Conservation (phyloP, 2,888 invertebrate species). For the Orthosia cruda region DNA sequence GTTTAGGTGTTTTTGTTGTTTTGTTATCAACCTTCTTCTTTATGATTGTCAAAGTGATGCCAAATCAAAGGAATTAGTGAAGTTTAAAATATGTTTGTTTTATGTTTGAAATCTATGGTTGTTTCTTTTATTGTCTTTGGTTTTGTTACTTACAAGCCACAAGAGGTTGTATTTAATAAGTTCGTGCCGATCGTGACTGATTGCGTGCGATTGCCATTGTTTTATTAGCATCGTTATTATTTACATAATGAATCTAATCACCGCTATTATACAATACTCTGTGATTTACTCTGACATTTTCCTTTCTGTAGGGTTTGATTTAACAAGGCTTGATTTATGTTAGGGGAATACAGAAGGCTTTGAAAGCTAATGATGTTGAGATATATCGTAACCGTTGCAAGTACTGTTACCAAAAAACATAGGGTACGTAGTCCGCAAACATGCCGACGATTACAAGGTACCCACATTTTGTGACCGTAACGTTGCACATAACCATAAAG, state of each 20-base stretch:
- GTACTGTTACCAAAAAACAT: too few relatives aligned
- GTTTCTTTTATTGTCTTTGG: not conserved
- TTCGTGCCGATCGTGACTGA: conserved; percentile 56
- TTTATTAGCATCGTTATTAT: conserved; percentile 50
- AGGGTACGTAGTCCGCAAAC: too few relatives aligned
- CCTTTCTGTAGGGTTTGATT: not conserved
- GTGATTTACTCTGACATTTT: conserved; percentile 51
- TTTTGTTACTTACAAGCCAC: not conserved
- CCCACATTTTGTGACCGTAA: too few relatives aligned
- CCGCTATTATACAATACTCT: conserved; percentile 25
- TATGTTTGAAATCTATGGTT: not conserved
- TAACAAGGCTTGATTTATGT: conserved; percentile 1
- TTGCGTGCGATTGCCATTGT: conserved; percentile 67
- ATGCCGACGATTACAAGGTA: too few relatives aligned
- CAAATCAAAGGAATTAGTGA: not conserved
- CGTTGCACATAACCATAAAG: too few relatives aligned
- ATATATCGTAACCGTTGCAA: too few relatives aligned
- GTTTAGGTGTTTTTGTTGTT: too few relatives aligned
- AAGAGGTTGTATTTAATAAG: conserved; percentile 21
- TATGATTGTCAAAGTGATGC: too few relatives aligned
- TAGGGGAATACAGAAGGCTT: not conserved
- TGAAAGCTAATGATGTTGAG: not conserved
- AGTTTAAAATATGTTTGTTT: too few relatives aligned
- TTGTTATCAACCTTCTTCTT: too few relatives aligned
- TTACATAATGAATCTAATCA: conserved; percentile 66